Conservation (phyloP, 2,888 invertebrate species). For the Rotaria magnacalcarata region DNA sequence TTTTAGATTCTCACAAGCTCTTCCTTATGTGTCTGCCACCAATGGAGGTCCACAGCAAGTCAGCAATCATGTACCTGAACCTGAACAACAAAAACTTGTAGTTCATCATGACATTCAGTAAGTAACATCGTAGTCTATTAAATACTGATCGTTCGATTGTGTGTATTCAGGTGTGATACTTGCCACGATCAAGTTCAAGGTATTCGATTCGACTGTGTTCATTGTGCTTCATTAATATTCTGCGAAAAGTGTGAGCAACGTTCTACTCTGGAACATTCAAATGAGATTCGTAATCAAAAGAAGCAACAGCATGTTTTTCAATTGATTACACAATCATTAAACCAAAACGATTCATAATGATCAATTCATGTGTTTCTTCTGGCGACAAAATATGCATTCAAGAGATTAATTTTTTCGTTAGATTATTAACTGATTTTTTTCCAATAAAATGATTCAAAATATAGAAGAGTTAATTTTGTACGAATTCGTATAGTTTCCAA, state of each 20-base stretch:
- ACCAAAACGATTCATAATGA: neutral
- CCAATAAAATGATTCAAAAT: too few relatives aligned
- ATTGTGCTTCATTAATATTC: constrained; percentile 11
- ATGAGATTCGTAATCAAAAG: neutral
- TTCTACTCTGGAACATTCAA: neutral
- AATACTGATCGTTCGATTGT: neutral
- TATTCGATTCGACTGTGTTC: constrained; percentile 23
- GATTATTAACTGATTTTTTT: too few relatives aligned
- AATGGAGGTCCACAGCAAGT: neutral
- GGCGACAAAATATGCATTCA: too few relatives aligned
- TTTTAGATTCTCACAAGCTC: neutral
- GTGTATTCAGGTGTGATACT: neutral
- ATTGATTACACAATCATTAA: neutral
- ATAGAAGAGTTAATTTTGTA: too few relatives aligned
- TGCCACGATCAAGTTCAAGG: neutral
- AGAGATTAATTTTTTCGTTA: too few relatives aligned
- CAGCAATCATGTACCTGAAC: neutral
- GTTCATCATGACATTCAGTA: neutral
- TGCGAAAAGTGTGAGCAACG: constrained; percentile 15
- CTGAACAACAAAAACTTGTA: neutral
- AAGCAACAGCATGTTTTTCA: constrained; percentile 22
- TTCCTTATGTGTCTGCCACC: neutral
- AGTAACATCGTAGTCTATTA: neutral
- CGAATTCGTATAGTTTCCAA: too few relatives aligned
- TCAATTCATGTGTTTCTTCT: too few relatives aligned